These are phyloP conservation scores for Smithornis capensis DNA, from an alignment of 2,113 vertebrate genomes.

Conservation along the genomic window DNA sequence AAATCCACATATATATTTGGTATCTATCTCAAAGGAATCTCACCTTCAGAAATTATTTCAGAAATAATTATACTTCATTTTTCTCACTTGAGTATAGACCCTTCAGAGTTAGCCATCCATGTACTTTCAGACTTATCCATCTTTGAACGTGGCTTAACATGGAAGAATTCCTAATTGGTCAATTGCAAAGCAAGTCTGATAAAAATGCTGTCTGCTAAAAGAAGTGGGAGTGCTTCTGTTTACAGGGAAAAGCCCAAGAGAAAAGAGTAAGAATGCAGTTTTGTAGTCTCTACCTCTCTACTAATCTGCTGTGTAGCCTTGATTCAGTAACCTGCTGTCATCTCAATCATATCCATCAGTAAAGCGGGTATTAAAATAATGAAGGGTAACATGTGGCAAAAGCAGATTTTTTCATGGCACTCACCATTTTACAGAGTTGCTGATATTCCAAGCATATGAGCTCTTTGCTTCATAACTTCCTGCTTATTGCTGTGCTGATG, in stretches of 20 bases:
- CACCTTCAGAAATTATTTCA: neutral
- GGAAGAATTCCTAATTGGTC: neutral
- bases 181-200: neutral
- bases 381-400: neutral
- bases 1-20: neutral
- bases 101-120: neutral
- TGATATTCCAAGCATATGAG: accelerated
- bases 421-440: neutral
- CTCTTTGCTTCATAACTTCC: neutral
- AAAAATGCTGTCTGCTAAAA: neutral
- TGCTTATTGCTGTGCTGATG: neutral
- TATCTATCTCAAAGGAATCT: neutral
- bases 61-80: neutral
- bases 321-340: neutral
- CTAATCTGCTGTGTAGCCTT: accelerated
- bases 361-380: neutral
- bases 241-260: neutral
- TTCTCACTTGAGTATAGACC: neutral
- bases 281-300: neutral
- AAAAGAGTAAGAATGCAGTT: neutral
- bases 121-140: neutral
- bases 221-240: neutral
- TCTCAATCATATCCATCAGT: neutral
- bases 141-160: neutral
- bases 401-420: neutral